Evolutionary conservation across 2,888 invertebrate species (phyloP).

Genomic region (Scaptomyza reducta): DNA sequence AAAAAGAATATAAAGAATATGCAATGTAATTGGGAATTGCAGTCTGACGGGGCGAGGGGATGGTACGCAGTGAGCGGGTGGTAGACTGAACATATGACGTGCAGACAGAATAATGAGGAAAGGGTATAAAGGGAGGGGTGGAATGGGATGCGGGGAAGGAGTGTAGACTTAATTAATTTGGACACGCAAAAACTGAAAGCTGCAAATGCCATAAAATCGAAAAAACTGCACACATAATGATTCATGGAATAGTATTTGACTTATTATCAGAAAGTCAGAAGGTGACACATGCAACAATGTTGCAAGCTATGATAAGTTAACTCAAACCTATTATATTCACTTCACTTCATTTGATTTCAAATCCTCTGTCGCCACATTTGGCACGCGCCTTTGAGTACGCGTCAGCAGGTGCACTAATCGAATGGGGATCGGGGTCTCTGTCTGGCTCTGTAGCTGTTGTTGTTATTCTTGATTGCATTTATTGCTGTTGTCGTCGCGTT

Average conservation of each 20-base stretch:
- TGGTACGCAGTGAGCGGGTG: neutral
- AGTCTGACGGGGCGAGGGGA: neutral
- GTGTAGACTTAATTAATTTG: conserved; percentile 71
- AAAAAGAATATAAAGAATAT: conserved; percentile 12
- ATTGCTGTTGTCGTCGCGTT: conserved; percentile 72
- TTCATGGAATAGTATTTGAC: conserved; percentile 58
- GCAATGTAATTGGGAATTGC: conserved; percentile 25
- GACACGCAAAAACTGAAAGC: conserved; percentile 57
- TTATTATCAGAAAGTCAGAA: conserved; percentile 10
- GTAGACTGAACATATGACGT: conserved; percentile 52
- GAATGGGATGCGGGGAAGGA: neutral
- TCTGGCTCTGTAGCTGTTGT: conserved; percentile 28
- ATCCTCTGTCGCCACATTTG: conserved; percentile 66
- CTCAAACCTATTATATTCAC: neutral
- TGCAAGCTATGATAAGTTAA: conserved; percentile 6
- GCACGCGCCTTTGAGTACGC: conserved; percentile 67
- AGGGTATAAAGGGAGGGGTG: neutral
- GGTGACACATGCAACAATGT: conserved; percentile 34
- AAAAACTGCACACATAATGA: conserved; percentile 60
- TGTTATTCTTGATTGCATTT: conserved; percentile 66
- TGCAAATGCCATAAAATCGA: conserved; percentile 19
- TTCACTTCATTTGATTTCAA: neutral
- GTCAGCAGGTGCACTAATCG: conserved; percentile 64
- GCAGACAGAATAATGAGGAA: conserved; percentile 43
- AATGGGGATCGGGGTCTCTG: neutral